Evolutionary conservation across 2,888 invertebrate species (phyloP), one percentile per base, ranked within the genome.

Genomic region (Drosophila stalkeri): DNA sequence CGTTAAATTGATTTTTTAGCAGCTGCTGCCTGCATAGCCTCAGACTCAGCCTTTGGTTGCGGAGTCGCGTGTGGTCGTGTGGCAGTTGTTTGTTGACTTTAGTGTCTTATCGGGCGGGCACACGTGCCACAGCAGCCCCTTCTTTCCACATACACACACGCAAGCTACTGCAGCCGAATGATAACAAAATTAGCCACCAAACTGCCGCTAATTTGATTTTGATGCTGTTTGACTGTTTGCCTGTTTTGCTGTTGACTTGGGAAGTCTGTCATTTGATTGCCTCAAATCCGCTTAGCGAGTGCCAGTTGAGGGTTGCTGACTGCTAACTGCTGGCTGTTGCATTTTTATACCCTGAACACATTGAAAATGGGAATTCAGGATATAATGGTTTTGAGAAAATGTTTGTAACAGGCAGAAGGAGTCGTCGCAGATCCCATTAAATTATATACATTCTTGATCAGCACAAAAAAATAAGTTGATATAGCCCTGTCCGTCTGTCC

Each of bases 131-230:
- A 35, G 11, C 33, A 14, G 2, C 27, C 35, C 44, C 23, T 11
- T 54, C 55, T 27, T 2, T 5, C 11, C 0, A 23, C n/a, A 37
- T 27, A 37, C 27, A 18, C 27, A 35, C 39, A 44, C 44, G 12
- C 44, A 18, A 27, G 14, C 51, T 51, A 57, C 86, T 79, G 88
- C 73, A 64, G 51, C n/a, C 65, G 37, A 61, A 55, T 87, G 86
- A 85, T 88, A 88, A 77, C 77, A 81, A 81, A 85, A 85, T 88
- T 86, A 88, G 86, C 72, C 70, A 86, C 85, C 88, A 88, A 85
- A 72, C 74, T 81, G 86, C 57, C 80, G 82, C 91, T 91, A 91
- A 91, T 91, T 91, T 91, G 90, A 88, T 90, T 89, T 90, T 91
- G 82, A 91, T 91, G 74, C 80, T 67, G 62, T 65, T 67, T 67